These are phyloP conservation scores for Zaprionus ghesquierei DNA, from an alignment of 1,140 invertebrate species.

Conservation along the genomic window DNA sequence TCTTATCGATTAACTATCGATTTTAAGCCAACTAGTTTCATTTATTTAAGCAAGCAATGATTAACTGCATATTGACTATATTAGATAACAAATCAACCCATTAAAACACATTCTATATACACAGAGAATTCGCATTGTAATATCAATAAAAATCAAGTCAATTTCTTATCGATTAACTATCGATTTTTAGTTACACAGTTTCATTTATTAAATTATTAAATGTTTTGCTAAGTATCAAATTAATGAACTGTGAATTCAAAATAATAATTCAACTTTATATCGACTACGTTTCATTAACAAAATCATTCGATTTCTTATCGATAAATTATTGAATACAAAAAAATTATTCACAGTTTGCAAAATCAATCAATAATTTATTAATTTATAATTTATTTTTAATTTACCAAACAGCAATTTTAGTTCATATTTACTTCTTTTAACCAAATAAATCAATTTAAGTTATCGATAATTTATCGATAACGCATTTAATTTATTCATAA, in stretches of 20 bases:
- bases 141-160: background rate
- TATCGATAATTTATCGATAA: slow-evolving; percentile 22
- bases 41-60: too few relatives aligned
- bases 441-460: background rate
- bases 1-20: too few relatives aligned
- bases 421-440: background rate
- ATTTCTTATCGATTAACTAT: background rate
- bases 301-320: background rate
- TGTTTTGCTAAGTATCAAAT: background rate
- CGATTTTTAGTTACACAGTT: background rate
- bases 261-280: too few relatives aligned
- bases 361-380: background rate
- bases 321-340: background rate
- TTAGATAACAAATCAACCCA: too few relatives aligned
- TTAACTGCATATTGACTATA: too few relatives aligned
- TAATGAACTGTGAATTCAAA: background rate
- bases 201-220: too few relatives aligned
- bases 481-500: background rate
- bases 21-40: too few relatives aligned
- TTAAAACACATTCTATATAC: too few relatives aligned
- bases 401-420: background rate
- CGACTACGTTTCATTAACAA: background rate
- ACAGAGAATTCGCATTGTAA: too few relatives aligned
- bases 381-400: too few relatives aligned
- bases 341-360: too few relatives aligned